phyloP scores from a whole-genome alignment of 2,113 vertebrate species.

The Sorex fumeus region DNA sequence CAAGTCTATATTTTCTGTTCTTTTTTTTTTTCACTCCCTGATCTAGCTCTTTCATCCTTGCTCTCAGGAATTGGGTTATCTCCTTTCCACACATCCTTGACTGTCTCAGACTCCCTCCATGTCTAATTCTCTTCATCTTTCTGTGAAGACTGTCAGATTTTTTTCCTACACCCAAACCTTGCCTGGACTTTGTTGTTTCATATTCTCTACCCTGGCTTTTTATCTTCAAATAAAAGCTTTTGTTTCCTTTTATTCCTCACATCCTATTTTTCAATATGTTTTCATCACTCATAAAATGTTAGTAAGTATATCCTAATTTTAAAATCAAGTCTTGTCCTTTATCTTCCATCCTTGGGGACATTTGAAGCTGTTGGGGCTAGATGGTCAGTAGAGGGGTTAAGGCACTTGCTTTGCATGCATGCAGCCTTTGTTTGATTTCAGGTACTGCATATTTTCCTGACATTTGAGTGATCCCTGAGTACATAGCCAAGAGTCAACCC shows the following conservation, averaged over 20 bases:
- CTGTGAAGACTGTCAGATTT: not conserved
- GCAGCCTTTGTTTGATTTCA: too few species aligned
- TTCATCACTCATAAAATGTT: not conserved
- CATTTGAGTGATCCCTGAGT: too few species aligned
- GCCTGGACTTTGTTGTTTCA: not conserved
- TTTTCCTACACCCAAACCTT: not conserved
- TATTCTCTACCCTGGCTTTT: not conserved
- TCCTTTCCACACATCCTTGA: not conserved
- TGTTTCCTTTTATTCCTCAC: not conserved
- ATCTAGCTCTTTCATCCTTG: rapidly evolving
- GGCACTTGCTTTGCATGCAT: too few species aligned
- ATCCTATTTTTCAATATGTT: rapidly evolving
- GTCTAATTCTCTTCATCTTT: not conserved
- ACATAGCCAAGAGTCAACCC: too few species aligned
- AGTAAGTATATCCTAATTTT: not conserved
- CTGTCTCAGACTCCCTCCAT: not conserved
- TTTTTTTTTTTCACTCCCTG: not conserved
- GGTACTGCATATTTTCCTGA: too few species aligned
- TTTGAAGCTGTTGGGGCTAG: not conserved
- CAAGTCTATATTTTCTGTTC: not conserved
- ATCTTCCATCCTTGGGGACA: not conserved
- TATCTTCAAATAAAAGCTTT: not conserved
- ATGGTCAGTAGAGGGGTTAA: too few species aligned
- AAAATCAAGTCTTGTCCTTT: not conserved
- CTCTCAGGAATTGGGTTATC: not conserved